These are phyloP conservation scores for Druceiella hillmani DNA, from an alignment of 2,888 invertebrate species.

Conservation along the genomic window DNA sequence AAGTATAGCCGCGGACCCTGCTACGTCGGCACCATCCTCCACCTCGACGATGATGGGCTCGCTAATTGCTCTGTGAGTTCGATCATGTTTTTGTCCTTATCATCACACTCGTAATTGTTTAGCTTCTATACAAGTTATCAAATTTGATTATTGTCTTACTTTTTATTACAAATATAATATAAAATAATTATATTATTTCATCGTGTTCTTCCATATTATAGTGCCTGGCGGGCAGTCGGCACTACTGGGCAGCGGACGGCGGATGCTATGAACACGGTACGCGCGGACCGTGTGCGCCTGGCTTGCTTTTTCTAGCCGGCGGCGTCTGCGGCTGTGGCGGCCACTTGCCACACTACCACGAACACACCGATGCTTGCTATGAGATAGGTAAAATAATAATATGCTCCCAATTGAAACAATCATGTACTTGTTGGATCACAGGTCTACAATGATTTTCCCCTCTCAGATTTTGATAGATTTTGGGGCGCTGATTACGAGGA, in stretches of 20 bases:
- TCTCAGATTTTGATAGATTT: no score
- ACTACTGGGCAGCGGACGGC: conserved; percentile 57
- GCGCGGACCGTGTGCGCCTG: conserved; percentile 71
- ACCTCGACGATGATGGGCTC: conserved; percentile 53
- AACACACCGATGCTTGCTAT: conserved; percentile 63
- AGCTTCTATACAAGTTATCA: conserved; percentile 1
- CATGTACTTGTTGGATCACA: no score
- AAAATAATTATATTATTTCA: conserved; percentile 4
- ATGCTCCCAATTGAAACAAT: no score
- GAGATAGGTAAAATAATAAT: conserved; percentile 71
- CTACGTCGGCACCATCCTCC: conserved; percentile 64
- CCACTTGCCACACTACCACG: conserved; percentile 69
- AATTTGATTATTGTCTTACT: no score
- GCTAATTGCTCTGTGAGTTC: conserved; percentile 58
- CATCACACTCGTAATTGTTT: not conserved
- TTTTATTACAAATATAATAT: not conserved
- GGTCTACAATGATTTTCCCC: no score
- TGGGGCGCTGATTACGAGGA: no score
- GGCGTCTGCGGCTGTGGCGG: conserved; percentile 67
- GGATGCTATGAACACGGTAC: conserved; percentile 78
- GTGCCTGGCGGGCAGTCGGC: conserved; percentile 53
- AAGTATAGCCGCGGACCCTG: conserved; percentile 70
- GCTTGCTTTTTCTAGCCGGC: conserved; percentile 72
- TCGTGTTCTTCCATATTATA: conserved; percentile 28
- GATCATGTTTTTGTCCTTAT: no score